Base-by-base conservation (phyloP, 2,113 vertebrate species). In the Colinus virginianus region DNA sequence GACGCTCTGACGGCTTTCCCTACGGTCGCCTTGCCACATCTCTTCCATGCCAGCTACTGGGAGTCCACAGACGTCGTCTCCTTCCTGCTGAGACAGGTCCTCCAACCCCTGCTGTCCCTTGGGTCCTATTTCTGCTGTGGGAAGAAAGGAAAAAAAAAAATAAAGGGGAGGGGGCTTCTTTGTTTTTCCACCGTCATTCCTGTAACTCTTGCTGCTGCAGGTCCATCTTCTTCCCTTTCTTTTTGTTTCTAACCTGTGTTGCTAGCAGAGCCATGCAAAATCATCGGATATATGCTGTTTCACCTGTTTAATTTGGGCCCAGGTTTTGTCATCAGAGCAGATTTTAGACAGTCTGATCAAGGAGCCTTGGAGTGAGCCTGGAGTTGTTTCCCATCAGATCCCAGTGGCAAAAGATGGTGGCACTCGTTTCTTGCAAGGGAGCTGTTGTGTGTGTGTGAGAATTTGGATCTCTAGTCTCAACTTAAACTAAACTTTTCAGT, bases 21-120 rank as follows among this genome's bases (percentile, higher is more conserved):
- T 2, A 99, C 99, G 0, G 98, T 99, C 56, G 99, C 99, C 21
- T 97, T 99, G 96, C 99, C 99, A 5, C 99, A 99, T 82, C 99
- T 99, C 91, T 99, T 99, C 97, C 99, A 99, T 0, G 99, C 99
- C 20, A 99, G 99, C 96, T 99, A 99, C 97, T 99, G 99, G 99
- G 99, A 99, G 88, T 99, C 99, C 2, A 99, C 99, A 0, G 99
- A 99, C 0, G 99, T 99, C 1, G 99, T 99, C 76, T 99, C 99
- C 70, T 99, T 99, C 95, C 95, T 99, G 40, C 98, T 99, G 61
- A 97, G 99, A 98, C 99, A 99, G 98, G 99, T 51, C 62, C 13
- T 75, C 28, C 38, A 23, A 40, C 18, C 30, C 43, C 53, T 1
- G 0, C 4, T 38, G 63, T 59, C 64, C 56, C 36, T 30, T 28